These are phyloP conservation scores for Ecdyonurus torrentis DNA, from an alignment of 2,888 invertebrate genomes.

Conservation along the genomic window DNA sequence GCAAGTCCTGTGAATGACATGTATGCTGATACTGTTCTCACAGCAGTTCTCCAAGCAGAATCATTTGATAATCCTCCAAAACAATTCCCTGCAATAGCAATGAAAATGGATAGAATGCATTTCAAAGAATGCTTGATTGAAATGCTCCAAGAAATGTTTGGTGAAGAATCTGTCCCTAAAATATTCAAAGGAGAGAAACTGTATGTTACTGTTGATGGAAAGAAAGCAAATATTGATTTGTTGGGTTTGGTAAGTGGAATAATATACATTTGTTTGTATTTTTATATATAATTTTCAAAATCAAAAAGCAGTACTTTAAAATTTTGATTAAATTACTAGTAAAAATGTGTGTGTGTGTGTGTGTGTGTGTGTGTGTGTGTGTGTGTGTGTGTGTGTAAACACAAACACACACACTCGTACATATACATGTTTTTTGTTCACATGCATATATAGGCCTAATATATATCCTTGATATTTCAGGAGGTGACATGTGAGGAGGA, in stretches of 20 bases:
- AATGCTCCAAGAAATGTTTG: conserved; percentile 89
- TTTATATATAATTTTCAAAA: too few species aligned
- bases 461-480: conserved; percentile 28
- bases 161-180: conserved; percentile 83
- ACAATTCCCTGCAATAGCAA: conserved; percentile 35
- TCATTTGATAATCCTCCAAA: conserved; percentile 43
- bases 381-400: too few species aligned
- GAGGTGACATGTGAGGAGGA: conserved; percentile 69
- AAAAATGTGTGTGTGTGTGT: too few species aligned
- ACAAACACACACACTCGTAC: too few species aligned
- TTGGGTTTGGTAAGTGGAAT: conserved; percentile 43
- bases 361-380: too few species aligned
- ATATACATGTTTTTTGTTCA: not conserved
- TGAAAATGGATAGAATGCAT: conserved; percentile 76
- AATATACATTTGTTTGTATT: too few species aligned
- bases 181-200: conserved; percentile 81
- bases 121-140: conserved; percentile 84
- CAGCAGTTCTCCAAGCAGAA: conserved; percentile 73
- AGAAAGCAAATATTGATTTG: conserved; percentile 72
- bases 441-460: not conserved
- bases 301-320: too few species aligned
- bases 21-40: conserved; percentile 91
- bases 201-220: conserved; percentile 68
- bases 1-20: conserved; percentile 93
- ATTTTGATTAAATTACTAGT: too few species aligned